A percentile compares a stretch with the other conserved stretches of the same genome.
phyloP scores from a whole-genome alignment of 2,888 invertebrate species.

The Phengaris alcon region DNA sequence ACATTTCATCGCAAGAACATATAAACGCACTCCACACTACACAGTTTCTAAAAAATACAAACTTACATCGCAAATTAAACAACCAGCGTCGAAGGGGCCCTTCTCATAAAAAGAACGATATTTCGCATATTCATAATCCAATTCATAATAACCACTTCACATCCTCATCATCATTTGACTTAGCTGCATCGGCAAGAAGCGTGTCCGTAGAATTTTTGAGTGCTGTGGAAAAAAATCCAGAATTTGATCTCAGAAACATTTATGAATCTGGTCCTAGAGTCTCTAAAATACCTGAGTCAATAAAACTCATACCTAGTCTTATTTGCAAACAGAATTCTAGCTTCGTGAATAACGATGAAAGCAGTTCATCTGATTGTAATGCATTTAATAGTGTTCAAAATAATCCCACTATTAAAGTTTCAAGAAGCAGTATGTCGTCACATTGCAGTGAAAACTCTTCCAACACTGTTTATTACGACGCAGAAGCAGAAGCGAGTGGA shows the following conservation, averaged over 20 bases:
- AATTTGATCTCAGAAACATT: slow-evolving; percentile 84
- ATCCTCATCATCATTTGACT: slow-evolving; percentile 66
- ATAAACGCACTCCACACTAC: slow-evolving; percentile 68
- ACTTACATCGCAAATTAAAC: slow-evolving; percentile 80
- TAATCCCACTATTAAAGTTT: slow-evolving; percentile 56
- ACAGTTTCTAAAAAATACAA: slow-evolving; percentile 73
- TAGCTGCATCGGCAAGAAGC: slow-evolving; percentile 80
- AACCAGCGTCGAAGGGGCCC: slow-evolving; percentile 85
- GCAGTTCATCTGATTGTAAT: slow-evolving; percentile 53
- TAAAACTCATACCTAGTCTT: slow-evolving; percentile 69
- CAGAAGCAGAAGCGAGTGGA: slow-evolving; percentile 65
- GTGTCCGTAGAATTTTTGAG: slow-evolving; percentile 83
- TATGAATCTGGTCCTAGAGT: slow-evolving; percentile 83
- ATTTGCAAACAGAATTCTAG: slow-evolving; percentile 69
- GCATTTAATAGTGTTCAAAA: slow-evolving; percentile 46
- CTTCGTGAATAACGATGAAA: slow-evolving; percentile 50
- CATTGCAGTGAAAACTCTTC: slow-evolving; percentile 73
- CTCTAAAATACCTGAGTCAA: slow-evolving; percentile 78
- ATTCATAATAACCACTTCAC: slow-evolving; percentile 73
- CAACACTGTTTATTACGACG: slow-evolving; percentile 72
- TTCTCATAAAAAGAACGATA: slow-evolving; percentile 81
- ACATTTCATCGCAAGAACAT: slow-evolving; percentile 80
- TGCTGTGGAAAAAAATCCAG: slow-evolving; percentile 82
- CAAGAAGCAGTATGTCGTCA: slow-evolving; percentile 72
- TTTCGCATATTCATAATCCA: slow-evolving; percentile 86